Evolutionary conservation across 2,113 vertebrate genomes (phyloP), one percentile per base, ranked within the genome.

Genomic region (Dromas ardeola): DNA sequence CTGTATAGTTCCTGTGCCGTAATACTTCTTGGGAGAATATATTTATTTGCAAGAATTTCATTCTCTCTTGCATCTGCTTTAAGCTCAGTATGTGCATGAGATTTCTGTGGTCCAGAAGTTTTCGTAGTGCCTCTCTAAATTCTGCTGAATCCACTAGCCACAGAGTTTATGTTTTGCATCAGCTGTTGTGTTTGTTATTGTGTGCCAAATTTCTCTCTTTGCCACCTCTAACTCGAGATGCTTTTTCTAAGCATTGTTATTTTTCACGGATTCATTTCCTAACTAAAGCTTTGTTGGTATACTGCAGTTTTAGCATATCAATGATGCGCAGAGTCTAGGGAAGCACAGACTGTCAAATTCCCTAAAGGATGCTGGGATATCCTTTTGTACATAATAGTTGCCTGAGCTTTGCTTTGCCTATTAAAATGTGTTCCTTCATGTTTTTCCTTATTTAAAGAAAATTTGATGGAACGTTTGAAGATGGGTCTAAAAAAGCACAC

Each of bases 391-490:
- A n/a, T 95, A 74, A 76, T 77, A 88, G 88, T 88, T 83, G 30
- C 79, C 55, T 62, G 79, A 93, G 87, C 87, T 93, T 94, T 91
- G 65, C 83, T 91, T 86, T 90, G 71, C 52, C 70, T 88, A 50
- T 91, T 97, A 93, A 96, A 95, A 78, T 82, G 55, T 82, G 36
- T 43, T 62, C 58, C 94, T 93, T 96, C 58, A 36, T 95, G 45
- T 77, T 96, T 88, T 65, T 86, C 50, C 62, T 81, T 47, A 82
- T 93, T 95, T 93, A 81, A 86, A 87, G 78, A 77, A 95, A 87
- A 86, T 30, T 43, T 93, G 88, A 81, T 84, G 86, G 90, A 91
- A 80, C 38, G n/a, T 76, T 95, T 84, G 79, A 92, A 97, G 83
- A 72, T 84, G 89, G 63, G 86, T 84, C 83, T 92, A 63, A 90